Percentiles rank a stretch among this genome's conserved stretches.
Conservation (phyloP, 2,113 vertebrate genomes). For the Phocoena phocoena region DNA sequence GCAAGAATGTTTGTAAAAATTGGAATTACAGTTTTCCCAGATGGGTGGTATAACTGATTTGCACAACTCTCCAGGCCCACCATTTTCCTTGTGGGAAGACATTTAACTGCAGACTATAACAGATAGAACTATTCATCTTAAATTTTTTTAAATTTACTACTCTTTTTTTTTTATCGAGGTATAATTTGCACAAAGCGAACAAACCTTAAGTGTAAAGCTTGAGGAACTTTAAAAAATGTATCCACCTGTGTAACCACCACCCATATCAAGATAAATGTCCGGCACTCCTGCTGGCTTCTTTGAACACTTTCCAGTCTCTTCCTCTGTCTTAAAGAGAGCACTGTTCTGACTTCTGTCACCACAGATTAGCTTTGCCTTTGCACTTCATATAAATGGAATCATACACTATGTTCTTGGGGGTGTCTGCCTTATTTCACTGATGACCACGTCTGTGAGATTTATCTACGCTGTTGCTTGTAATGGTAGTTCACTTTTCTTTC, state of each 20-base stretch:
- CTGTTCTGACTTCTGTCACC: not conserved
- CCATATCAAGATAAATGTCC: not conserved
- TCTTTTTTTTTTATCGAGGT: not conserved
- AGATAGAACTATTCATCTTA: not conserved
- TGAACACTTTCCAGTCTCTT: not conserved
- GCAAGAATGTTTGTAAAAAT: not conserved
- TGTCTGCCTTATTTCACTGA: not conserved
- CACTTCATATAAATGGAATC: not conserved
- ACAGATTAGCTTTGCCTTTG: not conserved
- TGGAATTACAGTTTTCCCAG: not conserved
- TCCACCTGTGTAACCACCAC: not conserved
- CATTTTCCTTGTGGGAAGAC: not conserved
- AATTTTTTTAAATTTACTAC: not conserved
- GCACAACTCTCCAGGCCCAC: not conserved
- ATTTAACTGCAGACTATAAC: not conserved
- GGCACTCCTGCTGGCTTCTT: too few relatives aligned
- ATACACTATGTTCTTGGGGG: not conserved
- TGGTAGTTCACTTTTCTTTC: not conserved
- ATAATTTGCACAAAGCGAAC: not conserved
- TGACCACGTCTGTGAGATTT: not conserved
- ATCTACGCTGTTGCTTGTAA: not conserved
- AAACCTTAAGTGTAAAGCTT: not conserved
- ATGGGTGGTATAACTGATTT: not conserved
- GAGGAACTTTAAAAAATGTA: not conserved
- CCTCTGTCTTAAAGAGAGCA: not conserved